Evolutionary conservation across 1,140 invertebrate genomes (phyloP).

Genomic region (Spodoptera litura): DNA sequence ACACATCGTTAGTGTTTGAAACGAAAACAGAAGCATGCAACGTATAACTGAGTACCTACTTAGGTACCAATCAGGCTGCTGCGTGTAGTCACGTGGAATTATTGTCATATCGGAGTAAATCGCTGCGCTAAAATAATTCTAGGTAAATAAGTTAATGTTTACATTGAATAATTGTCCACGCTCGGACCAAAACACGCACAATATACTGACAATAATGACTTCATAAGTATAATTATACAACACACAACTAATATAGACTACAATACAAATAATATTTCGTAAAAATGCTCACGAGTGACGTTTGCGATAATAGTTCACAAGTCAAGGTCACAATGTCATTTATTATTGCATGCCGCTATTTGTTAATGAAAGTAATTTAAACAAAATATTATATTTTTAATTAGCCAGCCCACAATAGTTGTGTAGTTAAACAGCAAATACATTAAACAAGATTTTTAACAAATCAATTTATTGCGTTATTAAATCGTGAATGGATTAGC

Average conservation of each 20-base stretch:
- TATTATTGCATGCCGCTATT: slow-evolving; percentile 19
- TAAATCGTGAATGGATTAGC: slow-evolving; percentile 26
- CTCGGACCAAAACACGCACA: background rate
- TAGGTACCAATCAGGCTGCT: background rate
- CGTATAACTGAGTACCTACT: background rate
- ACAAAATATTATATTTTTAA: background rate
- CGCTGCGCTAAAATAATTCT: background rate
- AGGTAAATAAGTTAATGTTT: slow-evolving; percentile 1
- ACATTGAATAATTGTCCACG: slow-evolving; percentile 12
- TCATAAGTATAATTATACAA: background rate
- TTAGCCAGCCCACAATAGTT: background rate
- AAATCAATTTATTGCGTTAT: slow-evolving; percentile 23
- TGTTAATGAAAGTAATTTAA: slow-evolving; percentile 11
- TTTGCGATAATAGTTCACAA: slow-evolving; percentile 22
- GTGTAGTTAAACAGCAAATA: background rate
- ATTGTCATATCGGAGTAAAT: background rate
- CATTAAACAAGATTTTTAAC: background rate
- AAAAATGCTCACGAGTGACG: slow-evolving; percentile 25
- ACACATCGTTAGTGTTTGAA: slow-evolving; percentile 3
- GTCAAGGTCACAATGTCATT: slow-evolving; percentile 30
- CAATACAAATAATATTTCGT: background rate
- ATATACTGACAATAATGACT: background rate
- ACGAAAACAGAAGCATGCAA: background rate
- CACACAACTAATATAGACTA: background rate
- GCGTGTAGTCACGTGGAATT: slow-evolving; percentile 15